Conservation (phyloP, 2,888 invertebrate species). For the Heliconius ismenius region DNA sequence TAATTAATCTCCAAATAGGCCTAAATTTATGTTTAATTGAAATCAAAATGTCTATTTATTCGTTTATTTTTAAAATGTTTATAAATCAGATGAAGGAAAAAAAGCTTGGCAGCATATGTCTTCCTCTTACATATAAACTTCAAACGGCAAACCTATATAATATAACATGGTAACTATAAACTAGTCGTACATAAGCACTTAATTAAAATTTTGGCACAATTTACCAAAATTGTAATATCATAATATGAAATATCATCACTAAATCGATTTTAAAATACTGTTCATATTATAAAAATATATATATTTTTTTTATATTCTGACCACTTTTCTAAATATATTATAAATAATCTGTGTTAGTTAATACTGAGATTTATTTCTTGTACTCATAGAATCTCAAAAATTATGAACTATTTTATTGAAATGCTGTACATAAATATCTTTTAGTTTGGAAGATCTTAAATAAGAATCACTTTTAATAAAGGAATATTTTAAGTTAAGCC, state of each 20-base stretch:
- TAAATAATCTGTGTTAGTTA: conserved; percentile 33
- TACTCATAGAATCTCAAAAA: conserved; percentile 39
- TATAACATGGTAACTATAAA: conserved; percentile 53
- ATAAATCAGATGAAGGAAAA: background rate
- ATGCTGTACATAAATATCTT: background rate
- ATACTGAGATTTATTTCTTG: conserved; percentile 39
- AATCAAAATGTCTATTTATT: background rate
- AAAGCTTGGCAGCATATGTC: background rate
- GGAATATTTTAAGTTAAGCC: background rate
- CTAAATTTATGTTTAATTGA: background rate
- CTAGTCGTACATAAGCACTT: conserved; percentile 51
- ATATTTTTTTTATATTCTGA: conserved; percentile 13
- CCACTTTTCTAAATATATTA: conserved; percentile 5
- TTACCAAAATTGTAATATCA: conserved; percentile 54
- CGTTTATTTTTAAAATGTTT: background rate
- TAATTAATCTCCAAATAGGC: background rate
- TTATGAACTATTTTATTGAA: conserved; percentile 2
- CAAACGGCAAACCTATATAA: conserved; percentile 41
- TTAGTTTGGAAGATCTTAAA: background rate
- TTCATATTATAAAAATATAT: conserved; percentile 23
- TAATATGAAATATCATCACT: conserved; percentile 40
- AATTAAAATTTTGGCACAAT: conserved; percentile 65
- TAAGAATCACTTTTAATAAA: background rate
- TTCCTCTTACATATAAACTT: background rate
- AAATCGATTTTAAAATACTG: conserved; percentile 36